phyloP scores from a whole-genome alignment of 1,140 invertebrate genomes.

The Patella vulgata region DNA sequence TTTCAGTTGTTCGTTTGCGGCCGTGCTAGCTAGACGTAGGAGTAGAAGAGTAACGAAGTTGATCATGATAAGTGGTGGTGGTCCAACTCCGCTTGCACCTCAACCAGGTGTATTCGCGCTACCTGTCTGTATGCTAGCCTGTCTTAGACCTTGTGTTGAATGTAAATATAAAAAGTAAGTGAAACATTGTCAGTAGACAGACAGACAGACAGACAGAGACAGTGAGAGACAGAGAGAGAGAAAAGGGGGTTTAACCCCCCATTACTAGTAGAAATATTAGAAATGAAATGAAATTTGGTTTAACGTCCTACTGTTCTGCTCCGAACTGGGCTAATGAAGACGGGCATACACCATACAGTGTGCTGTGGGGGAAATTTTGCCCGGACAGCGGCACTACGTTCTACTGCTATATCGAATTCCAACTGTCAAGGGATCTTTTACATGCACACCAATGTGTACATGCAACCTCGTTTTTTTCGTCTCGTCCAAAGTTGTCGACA shows the following conservation, averaged over 20 bases:
- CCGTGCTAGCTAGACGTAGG: slow-evolving; percentile 74
- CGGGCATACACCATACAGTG: too few species aligned
- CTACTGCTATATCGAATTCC: too few species aligned
- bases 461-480: too few species aligned
- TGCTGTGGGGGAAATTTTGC: too few species aligned
- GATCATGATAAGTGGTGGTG: slow-evolving; percentile 78
- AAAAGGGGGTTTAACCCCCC: neutral
- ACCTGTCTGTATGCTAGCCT: slow-evolving; percentile 62
- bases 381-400: too few species aligned
- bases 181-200: neutral
- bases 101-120: slow-evolving; percentile 69
- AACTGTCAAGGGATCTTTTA: too few species aligned
- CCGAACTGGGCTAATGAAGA: too few species aligned
- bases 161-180: slow-evolving; percentile 65
- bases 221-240: neutral
- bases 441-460: too few species aligned
- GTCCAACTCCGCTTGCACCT: slow-evolving; percentile 76
- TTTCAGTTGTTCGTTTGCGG: slow-evolving; percentile 76
- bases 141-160: slow-evolving; percentile 65
- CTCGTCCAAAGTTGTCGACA: too few species aligned
- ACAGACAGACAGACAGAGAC: neutral
- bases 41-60: slow-evolving; percentile 73
- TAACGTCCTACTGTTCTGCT: too few species aligned
- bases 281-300: too few species aligned
- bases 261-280: too few species aligned